Evolutionary conservation across 2,888 invertebrate genomes (phyloP).

Genomic region (Hirtodrosophila alboralis): DNA sequence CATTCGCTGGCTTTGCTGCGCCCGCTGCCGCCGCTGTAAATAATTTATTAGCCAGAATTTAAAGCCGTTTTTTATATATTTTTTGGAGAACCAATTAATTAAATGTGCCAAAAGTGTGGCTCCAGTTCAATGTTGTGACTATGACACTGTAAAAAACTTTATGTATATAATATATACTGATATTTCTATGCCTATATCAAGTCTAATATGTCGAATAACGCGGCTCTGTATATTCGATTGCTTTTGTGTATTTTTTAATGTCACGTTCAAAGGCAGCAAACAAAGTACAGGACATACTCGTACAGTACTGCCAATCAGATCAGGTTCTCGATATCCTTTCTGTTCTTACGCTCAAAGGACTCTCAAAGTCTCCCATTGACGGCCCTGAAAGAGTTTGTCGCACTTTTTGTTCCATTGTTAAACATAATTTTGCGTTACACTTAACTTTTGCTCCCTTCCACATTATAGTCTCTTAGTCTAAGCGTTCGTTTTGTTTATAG

Average conservation of each 20-base stretch:
- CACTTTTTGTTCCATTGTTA: slow-evolving; percentile 28
- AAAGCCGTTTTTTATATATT: slow-evolving; percentile 5
- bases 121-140: slow-evolving; percentile 49
- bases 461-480: slow-evolving; percentile 17
- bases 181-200: slow-evolving; percentile 7
- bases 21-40: slow-evolving; percentile 39
- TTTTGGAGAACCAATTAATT: slow-evolving; percentile 22
- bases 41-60: slow-evolving; percentile 23
- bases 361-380: slow-evolving; percentile 23
- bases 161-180: slow-evolving; percentile 9
- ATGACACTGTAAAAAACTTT: slow-evolving; percentile 35
- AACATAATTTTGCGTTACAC: slow-evolving; percentile 27
- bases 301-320: slow-evolving; percentile 31
- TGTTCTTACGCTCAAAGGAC: slow-evolving; percentile 6
- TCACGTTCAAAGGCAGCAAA: slow-evolving; percentile 48
- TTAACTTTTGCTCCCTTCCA: slow-evolving; percentile 13
- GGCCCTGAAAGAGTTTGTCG: slow-evolving; percentile 36
- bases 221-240: slow-evolving; percentile 37
- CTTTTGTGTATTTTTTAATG: slow-evolving; percentile 52
- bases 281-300: slow-evolving; percentile 47
- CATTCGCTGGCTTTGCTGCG: slow-evolving; percentile 28
- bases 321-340: slow-evolving; percentile 3
- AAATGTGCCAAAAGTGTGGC: slow-evolving; percentile 23
- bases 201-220: slow-evolving; percentile 23
- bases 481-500: slow-evolving; percentile 20